Evolutionary conservation across 2,113 vertebrate species (phyloP), one percentile per base, ranked within the genome.

Genomic region (Monopterus albus): DNA sequence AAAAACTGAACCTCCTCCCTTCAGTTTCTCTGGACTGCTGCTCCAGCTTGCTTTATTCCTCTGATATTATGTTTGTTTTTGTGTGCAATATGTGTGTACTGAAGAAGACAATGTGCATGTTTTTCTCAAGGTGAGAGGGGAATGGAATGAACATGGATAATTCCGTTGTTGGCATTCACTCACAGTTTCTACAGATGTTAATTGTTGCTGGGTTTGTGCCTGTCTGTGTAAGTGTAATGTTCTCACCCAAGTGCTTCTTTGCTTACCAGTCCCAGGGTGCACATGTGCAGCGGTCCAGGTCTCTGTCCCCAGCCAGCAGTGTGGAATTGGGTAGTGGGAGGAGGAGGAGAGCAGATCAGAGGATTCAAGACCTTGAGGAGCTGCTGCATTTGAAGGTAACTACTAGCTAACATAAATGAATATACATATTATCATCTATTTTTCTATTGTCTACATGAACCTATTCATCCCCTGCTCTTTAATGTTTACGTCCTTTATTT

Each of bases 161-260:
- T 96, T 95, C 93, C 65, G 94, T 94, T 95, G 95, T 96, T 96
- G 95, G 95, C 95, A 95, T 97, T 96, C 94, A 94, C 87, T 95
- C 94, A 93, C 78, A 67, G 63, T 83, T 82, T 79, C 77, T 79
- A 90, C 93, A 93, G 94, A 95, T 95, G 96, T 95, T 96, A 96
- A 96, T 96, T 95, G 95, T 95, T 84, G 92, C 94, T 92, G 93
- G 39, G 36, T 92, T 94, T 94, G 75, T 92, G 93, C 71, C 60
- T 62, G 56, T 62, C 46, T 63, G 38, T 83, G 92, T 93, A 93
- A 91, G 93, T 94, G 90, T 93, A 92, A 90, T 92, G 93, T 92
- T 93, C 93, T 94, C 79, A 83, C 49, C 49, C 64, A 39, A 50
- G 38, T 78, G 63, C 73, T 50, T 84, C 93, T 92, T 92, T 95